phyloP scores from a whole-genome alignment of 2,888 invertebrate genomes.

The Melanchra persicariae region DNA sequence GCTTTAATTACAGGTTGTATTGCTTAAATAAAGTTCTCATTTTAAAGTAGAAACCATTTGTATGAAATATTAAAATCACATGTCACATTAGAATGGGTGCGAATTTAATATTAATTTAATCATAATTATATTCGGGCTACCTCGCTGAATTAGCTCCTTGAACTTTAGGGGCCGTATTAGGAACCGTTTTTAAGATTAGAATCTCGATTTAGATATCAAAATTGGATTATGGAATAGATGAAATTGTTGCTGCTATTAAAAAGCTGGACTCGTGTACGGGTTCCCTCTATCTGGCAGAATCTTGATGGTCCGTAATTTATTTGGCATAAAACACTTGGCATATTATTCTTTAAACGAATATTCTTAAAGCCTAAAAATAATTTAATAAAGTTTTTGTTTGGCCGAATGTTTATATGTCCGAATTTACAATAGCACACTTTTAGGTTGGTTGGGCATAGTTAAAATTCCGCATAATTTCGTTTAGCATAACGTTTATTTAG shows the following conservation, averaged over 20 bases:
- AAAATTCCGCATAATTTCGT: too few species aligned
- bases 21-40: slow-evolving; percentile 33
- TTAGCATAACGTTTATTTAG: too few species aligned
- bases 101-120: slow-evolving; percentile 25
- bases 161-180: slow-evolving; percentile 13
- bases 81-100: slow-evolving; percentile 9
- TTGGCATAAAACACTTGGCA: too few species aligned
- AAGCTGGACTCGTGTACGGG: not conserved
- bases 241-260: not conserved
- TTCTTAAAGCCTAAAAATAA: too few species aligned
- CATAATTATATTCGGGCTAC: slow-evolving; percentile 20
- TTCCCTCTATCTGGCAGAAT: too few species aligned
- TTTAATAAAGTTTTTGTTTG: too few species aligned
- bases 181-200: not conserved
- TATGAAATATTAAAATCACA: slow-evolving; percentile 30
- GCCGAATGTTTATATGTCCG: too few species aligned
- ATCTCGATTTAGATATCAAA: slow-evolving; percentile 2
- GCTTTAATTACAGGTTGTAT: slow-evolving; percentile 35
- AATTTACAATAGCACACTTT: too few species aligned
- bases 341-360: too few species aligned
- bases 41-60: slow-evolving; percentile 20
- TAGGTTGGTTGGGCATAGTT: too few species aligned
- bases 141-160: slow-evolving; percentile 30
- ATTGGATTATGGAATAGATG: not conserved
- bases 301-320: too few species aligned